A percentile compares a stretch with the other conserved stretches of the same genome.
Conservation (phyloP, 2,113 vertebrate genomes). For the Mungos mungo region DNA sequence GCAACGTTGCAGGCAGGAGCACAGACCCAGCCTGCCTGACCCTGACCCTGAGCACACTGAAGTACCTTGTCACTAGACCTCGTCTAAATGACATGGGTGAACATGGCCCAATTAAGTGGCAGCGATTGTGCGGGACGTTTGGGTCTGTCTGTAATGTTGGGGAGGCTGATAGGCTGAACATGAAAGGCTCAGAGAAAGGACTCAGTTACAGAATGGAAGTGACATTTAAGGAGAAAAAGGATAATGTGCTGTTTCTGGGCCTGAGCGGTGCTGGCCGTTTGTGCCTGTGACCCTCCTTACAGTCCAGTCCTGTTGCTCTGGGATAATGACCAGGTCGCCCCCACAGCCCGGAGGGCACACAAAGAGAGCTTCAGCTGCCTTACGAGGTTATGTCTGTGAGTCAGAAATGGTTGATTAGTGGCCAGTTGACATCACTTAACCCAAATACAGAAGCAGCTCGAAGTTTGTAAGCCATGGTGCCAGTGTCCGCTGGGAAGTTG, state of each 20-base stretch:
- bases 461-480: rapidly evolving
- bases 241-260: not conserved
- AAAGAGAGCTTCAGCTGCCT: not conserved
- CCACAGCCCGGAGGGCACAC: rapidly evolving
- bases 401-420: not conserved
- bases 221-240: not conserved
- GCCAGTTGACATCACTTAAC: not conserved
- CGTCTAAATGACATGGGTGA: not conserved
- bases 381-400: not conserved
- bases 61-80: not conserved
- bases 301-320: rapidly evolving
- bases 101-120: not conserved
- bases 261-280: not conserved
- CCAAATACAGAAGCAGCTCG: not conserved
- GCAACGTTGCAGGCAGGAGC: not conserved
- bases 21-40: not conserved
- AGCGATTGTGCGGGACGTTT: not conserved
- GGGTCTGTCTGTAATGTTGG: not conserved
- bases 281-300: rapidly evolving
- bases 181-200: too few species aligned
- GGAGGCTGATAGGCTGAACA: not conserved
- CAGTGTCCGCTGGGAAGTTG: rapidly evolving
- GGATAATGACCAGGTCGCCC: not conserved
- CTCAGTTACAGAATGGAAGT: not conserved
- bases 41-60: too few species aligned